phyloP scores from a whole-genome alignment of 2,888 invertebrate genomes.

The Trachelus stipa region DNA sequence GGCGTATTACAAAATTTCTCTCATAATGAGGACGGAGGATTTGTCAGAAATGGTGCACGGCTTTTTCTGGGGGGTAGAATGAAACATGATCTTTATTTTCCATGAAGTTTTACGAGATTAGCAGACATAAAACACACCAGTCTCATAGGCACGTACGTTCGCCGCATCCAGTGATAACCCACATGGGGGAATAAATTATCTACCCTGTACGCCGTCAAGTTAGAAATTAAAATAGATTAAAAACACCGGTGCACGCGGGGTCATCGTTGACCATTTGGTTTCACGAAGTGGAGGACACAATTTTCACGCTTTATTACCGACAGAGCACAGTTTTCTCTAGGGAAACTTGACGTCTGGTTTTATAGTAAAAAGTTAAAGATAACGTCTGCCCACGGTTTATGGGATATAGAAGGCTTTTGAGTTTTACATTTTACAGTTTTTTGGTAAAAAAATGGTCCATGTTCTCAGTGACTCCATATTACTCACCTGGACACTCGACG shows the following conservation, averaged over 20 bases:
- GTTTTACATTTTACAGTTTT: background rate
- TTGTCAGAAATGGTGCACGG: background rate
- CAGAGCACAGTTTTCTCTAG: background rate
- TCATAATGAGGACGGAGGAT: background rate
- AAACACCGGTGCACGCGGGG: conserved; percentile 28
- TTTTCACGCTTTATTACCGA: background rate
- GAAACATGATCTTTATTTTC: conserved; percentile 55
- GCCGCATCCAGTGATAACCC: conserved; percentile 29
- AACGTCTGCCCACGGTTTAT: background rate
- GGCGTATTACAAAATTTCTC: background rate
- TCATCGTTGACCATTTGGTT: background rate
- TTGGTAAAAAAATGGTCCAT: too few relatives aligned
- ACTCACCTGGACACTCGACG: too few relatives aligned
- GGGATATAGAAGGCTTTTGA: background rate
- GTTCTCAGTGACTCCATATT: too few relatives aligned
- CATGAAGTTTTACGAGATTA: conserved; percentile 62
- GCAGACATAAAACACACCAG: conserved; percentile 53
- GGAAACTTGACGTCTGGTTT: background rate
- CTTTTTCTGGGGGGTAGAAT: conserved; percentile 27
- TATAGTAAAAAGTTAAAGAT: background rate
- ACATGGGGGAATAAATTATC: conserved; percentile 46
- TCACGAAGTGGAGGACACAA: background rate
- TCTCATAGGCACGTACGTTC: conserved; percentile 51
- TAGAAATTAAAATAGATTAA: conserved; percentile 59
- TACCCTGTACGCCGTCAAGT: conserved; percentile 28